Evolutionary conservation across 2,888 invertebrate species (phyloP).

Genomic region (Homarus gammarus): DNA sequence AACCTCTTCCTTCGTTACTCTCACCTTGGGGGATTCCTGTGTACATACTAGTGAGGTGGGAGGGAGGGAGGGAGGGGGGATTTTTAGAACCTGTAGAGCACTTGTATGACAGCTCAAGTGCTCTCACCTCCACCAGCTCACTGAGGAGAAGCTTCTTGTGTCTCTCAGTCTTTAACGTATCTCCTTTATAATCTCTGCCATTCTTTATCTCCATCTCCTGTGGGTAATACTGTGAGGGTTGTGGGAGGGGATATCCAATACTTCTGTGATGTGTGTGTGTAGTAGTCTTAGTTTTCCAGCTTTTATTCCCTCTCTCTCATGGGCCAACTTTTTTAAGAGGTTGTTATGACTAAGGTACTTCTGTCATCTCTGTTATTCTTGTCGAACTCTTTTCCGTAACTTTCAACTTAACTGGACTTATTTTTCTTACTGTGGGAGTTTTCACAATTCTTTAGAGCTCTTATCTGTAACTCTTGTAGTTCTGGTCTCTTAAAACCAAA

Average conservation of each 20-base stretch:
- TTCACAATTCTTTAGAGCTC: not conserved
- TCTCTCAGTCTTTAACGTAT: not conserved
- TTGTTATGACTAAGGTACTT: too few relatives aligned
- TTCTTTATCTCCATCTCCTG: not conserved
- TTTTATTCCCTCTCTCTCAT: not conserved
- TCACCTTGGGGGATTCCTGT: too few relatives aligned
- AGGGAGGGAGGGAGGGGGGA: too few relatives aligned
- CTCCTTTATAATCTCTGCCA: not conserved
- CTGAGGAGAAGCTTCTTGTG: not conserved
- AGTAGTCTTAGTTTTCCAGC: too few relatives aligned
- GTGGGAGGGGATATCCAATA: not conserved
- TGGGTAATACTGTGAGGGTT: not conserved
- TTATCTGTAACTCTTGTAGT: constrained; percentile 6
- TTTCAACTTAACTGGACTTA: not conserved
- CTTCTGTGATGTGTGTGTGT: not conserved
- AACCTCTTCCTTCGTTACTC: too few relatives aligned
- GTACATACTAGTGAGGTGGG: too few relatives aligned
- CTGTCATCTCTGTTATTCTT: not conserved
- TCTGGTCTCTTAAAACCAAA: not conserved
- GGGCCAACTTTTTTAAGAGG: not conserved
- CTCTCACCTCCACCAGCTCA: not conserved
- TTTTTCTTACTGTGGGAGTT: not conserved
- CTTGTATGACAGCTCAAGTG: not conserved
- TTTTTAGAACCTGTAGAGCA: not conserved
- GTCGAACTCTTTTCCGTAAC: not conserved